Conservation (phyloP, 2,888 invertebrate genomes). For the Pelosia muscerda region DNA sequence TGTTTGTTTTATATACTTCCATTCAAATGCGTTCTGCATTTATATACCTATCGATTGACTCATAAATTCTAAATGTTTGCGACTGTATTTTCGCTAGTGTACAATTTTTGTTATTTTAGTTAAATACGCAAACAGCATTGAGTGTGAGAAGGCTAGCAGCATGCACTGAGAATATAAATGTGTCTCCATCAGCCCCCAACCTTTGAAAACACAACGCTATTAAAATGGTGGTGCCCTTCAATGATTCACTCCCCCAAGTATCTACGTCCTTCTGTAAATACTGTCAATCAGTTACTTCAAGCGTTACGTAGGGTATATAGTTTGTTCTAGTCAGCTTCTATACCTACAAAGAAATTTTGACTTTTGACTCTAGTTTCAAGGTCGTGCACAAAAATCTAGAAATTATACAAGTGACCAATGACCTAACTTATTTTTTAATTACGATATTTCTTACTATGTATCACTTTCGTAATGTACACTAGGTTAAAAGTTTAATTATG, state of each 20-base stretch:
- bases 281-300: conserved; percentile 57
- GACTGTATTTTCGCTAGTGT: neutral
- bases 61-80: neutral
- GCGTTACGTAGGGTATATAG: neutral
- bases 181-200: conserved; percentile 9
- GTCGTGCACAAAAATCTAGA: neutral
- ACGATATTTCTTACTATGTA: neutral
- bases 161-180: conserved; percentile 20
- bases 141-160: neutral
- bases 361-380: neutral
- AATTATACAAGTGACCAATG: neutral
- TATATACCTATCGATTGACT: neutral
- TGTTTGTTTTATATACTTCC: too few species aligned
- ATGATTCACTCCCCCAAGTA: conserved; percentile 47
- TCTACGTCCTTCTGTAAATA: conserved; percentile 66
- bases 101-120: neutral
- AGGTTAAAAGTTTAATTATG: neutral
- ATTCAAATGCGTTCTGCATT: too few species aligned
- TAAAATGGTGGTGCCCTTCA: conserved; percentile 66
- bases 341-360: neutral
- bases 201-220: conserved; percentile 34
- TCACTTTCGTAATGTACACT: neutral
- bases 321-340: neutral
- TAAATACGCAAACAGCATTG: neutral
- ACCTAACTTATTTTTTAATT: neutral